Conservation (phyloP, 2,113 vertebrate genomes). For the Rhadina sibilatrix region DNA sequence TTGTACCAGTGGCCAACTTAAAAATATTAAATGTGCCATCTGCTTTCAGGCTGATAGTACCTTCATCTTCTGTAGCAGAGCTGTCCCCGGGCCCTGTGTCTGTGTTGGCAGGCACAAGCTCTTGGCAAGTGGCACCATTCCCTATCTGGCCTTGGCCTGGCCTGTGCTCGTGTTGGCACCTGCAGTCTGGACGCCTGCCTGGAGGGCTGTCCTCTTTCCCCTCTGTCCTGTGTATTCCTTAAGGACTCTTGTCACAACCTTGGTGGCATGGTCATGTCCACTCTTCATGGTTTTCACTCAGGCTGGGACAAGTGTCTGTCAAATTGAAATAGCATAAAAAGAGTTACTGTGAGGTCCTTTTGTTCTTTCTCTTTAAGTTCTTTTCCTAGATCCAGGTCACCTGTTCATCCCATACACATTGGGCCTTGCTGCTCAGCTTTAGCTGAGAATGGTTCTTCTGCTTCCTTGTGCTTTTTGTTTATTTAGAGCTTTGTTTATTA, state of each 20-base stretch:
- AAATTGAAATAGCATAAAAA: neutral
- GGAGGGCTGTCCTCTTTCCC: neutral
- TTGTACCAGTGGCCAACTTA: neutral
- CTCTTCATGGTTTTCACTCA: neutral
- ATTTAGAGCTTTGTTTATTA: neutral
- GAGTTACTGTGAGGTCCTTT: neutral
- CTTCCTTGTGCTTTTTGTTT: neutral
- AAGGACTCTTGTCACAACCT: neutral
- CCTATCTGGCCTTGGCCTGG: neutral
- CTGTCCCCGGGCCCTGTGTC: neutral
- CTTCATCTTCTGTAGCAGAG: neutral
- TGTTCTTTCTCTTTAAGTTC: neutral
- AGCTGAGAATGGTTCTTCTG: neutral
- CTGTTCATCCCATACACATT: neutral
- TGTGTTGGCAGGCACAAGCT: neutral
- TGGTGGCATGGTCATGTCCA: neutral
- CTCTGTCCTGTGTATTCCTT: neutral
- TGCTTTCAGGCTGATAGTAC: neutral
- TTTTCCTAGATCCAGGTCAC: neutral
- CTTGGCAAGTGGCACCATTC: neutral
- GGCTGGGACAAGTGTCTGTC: neutral
- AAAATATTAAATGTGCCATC: neutral
- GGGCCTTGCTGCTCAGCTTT: neutral
- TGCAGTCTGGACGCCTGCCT: neutral
- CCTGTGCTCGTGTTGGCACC: neutral